Base-by-base conservation (phyloP, 1,140 invertebrate genomes). In the Gonioctena quinquepunctata region DNA sequence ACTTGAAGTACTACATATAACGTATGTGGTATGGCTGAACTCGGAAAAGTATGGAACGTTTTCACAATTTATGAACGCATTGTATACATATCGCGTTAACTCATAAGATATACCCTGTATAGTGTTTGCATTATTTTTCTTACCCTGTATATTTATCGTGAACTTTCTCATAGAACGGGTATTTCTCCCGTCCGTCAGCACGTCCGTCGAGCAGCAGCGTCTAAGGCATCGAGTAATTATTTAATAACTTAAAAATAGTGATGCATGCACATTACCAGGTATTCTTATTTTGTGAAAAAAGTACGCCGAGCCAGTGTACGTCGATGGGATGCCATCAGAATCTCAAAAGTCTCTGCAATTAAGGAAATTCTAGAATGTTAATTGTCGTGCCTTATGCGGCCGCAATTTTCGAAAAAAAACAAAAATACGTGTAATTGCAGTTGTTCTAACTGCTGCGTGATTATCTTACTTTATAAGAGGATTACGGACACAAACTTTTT, bases 311-410 rank as follows among this genome's bases (percentile, higher is more conserved):
- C 33, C 16, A 42, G n/a, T n/a, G n/a, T n/a, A n/a, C n/a, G n/a
- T 42, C 13, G 33, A 42, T n/a, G n/a, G 5, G 33, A 42, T 42
- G 33, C 33, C 33, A 42, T 11, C 33, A 42, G 33, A 42, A 42
- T 42, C 33, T 42, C 33, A 42, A 42, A 42, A 42, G 33, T 42
- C 33, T 42, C 33, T 42, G 66, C 66, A 67, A 67, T 67, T 67
- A 67, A 67, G 66, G 66, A 67, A 48, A 67, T 67, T 60, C 66
- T 57, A 67, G 66, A 67, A 67, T 67, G 66, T 67, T 67, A 67
- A 67, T 67, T 42, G 66, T 59, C 27, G 19, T 59, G 6, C 66
- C 66, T 59, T 67, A 67, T 67, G 66, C 42, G 66, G 66, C 18
- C 5, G 50, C 21, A 19, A 67, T 67, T 59, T 67, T 67, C 56